Base-by-base conservation (phyloP, 2,888 invertebrate species). In the Notodonta ziczac region DNA sequence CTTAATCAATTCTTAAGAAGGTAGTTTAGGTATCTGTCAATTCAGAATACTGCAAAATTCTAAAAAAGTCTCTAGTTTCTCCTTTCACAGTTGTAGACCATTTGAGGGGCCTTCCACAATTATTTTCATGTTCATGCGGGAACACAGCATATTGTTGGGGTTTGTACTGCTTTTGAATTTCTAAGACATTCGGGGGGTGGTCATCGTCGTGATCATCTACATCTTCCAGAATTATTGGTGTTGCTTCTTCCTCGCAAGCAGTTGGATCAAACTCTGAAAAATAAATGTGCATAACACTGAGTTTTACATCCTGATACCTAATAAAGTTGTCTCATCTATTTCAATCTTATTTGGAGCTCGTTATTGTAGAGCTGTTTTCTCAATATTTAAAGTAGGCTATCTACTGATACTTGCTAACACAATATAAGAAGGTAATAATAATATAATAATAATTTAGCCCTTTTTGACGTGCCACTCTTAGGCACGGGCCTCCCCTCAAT, bases 61-160 rank as follows among this genome's bases (percentile, higher is more conserved):
- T 79, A 58, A 70, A 83, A 54, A 87, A 85, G 61, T 87, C 88
- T 67, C 86, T 77, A 0, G 83, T 85, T 75, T 86, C 86, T 3
- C 86, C 86, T 55, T 72, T 80, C 4, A 44, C 61, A 9, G 86
- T 86, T 0, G 86, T 86, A 1, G 57, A 57, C 86, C 85, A 87
- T 0, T 81, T 70, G 4, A 14, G 12, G 10, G 82, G 84, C 62
- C 78, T 72, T n/a, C 58, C 61, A 63, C 81, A 82, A 12, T 63
- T 12, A n/a, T 44, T 44, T 10, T 16, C 24, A 53, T 12, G 12
- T 32, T 53, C 12, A 3, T 35, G 12, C 9, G 50, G 10, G 4
- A 35, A 53, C 13, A 12, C 2, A 4, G n/a, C n/a, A 46, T 46
- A n/a, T 5, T 46, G 5, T 46, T 10, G 10, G 10, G 5, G 46